These are phyloP conservation scores for Proisotoma minuta DNA, from an alignment of 2,888 invertebrate species.

Conservation along the genomic window DNA sequence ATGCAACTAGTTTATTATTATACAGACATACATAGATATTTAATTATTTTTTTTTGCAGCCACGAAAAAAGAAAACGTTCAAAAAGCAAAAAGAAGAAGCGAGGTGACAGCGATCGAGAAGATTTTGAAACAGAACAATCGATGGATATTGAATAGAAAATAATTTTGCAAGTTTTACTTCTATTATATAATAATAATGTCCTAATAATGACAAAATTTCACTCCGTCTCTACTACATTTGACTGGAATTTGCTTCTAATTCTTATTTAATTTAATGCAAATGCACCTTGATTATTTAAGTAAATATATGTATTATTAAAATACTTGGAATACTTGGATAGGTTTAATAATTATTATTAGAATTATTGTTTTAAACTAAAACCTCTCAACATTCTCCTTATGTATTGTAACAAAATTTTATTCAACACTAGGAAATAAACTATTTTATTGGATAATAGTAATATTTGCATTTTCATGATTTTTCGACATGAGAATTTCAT, in stretches of 20 bases:
- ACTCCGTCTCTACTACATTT: background rate
- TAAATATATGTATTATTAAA: too few relatives aligned
- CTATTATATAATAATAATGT: background rate
- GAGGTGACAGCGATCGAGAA: constrained; percentile 27
- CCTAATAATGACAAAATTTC: background rate
- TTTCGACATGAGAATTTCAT: too few relatives aligned
- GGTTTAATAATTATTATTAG: too few relatives aligned
- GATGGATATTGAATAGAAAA: too few relatives aligned
- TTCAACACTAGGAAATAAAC: too few relatives aligned
- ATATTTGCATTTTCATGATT: too few relatives aligned
- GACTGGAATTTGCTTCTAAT: background rate
- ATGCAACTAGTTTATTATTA: background rate
- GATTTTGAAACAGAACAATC: too few relatives aligned
- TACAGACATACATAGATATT: background rate
- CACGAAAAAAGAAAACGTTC: constrained; percentile 30
- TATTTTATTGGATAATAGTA: too few relatives aligned
- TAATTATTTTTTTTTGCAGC: constrained; percentile 11
- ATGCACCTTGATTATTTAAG: background rate
- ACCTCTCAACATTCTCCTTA: too few relatives aligned
- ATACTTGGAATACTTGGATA: too few relatives aligned
- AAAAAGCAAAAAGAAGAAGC: constrained; percentile 34
- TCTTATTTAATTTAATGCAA: background rate
- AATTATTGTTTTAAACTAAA: too few relatives aligned
- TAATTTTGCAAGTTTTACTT: background rate
- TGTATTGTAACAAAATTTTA: too few relatives aligned